Evolutionary conservation across 2,797 vertebrate genomes (phyloP), one percentile per base, ranked within the genome.

Genomic region (Pseudomugil gertrudae): DNA sequence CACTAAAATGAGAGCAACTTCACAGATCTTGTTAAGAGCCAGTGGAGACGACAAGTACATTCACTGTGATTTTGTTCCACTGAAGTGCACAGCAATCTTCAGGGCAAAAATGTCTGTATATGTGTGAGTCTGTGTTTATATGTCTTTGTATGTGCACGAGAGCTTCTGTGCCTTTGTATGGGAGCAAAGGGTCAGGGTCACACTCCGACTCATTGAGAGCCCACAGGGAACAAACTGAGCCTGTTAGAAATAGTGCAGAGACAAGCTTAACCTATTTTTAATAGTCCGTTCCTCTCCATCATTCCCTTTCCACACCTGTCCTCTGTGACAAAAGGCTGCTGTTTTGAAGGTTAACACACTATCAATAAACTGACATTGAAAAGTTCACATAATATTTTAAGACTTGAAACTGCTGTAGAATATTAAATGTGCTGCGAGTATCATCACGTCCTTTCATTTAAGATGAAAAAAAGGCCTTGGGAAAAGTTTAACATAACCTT

Each of bases 261-360:
- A 87, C 72, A 88, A 84, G 89, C 87, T 88, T 90, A 90, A 88
- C 89, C 87, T 84, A 85, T 90, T 91, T 90, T 87, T 91, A 90
- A 89, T 87, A 87, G 83, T 82, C 60, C 64, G 67, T 72, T 79
- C 74, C 70, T 76, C 85, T 88, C 80, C 74, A 80, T 86, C 84
- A 83, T 83, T 65, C 60, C 66, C 75, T 86, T 83, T 62, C 68
- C 35, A 62, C 69, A 79, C 80, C 74, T 78, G 77, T 88, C 87
- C 83, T 87, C 73, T 72, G 66, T 69, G 78, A 85, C 80, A 78
- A 73, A 82, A 77, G 68, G 70, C 74, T 76, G 66, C 79, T 83
- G 74, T 83, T 83, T 86, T 87, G 85, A 90, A 89, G 88, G 85
- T 91, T 86, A 90, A 88, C 74, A 84, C 80, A 73, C 79, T 81